Conservation (phyloP, 1,140 invertebrate species). For the Drosophila bocqueti region DNA sequence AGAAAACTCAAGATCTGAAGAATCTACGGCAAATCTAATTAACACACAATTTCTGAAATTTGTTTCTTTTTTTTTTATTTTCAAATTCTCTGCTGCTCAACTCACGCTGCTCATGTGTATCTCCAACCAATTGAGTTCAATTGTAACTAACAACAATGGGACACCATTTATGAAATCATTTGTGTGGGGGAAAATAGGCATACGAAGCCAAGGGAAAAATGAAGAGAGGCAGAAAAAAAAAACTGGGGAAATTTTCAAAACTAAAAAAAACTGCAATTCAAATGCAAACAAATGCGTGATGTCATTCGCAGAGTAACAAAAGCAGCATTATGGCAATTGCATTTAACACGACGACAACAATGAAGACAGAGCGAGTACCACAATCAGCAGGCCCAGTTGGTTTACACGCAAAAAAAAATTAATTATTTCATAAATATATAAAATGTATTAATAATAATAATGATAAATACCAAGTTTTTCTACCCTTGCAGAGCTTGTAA, state of each 20-base stretch:
- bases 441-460: not conserved
- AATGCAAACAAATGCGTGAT: constrained; percentile 54
- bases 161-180: constrained; percentile 52
- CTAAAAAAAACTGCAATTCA: constrained; percentile 22
- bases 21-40: constrained; percentile 61
- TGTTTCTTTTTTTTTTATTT: not conserved
- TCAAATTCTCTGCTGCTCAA: constrained; percentile 39
- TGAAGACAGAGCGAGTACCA: constrained; percentile 30
- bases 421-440: too few species aligned
- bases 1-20: constrained; percentile 11
- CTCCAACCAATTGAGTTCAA: constrained; percentile 70
- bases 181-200: not conserved
- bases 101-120: constrained; percentile 17
- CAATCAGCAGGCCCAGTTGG: constrained; percentile 37
- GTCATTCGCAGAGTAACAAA: constrained; percentile 39
- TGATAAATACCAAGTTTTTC: not conserved
- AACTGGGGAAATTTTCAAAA: constrained; percentile 9
- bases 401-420: constrained; percentile 1
- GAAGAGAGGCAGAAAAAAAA: constrained; percentile 1
- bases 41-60: constrained; percentile 52
- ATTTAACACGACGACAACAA: constrained; percentile 48
- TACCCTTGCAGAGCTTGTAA: not conserved
- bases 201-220: constrained; percentile 12
- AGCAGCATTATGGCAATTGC: constrained; percentile 47
- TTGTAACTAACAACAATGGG: constrained; percentile 55